Evolutionary conservation across 2,888 invertebrate species (phyloP).

Genomic region (Cacoxenus indagator): DNA sequence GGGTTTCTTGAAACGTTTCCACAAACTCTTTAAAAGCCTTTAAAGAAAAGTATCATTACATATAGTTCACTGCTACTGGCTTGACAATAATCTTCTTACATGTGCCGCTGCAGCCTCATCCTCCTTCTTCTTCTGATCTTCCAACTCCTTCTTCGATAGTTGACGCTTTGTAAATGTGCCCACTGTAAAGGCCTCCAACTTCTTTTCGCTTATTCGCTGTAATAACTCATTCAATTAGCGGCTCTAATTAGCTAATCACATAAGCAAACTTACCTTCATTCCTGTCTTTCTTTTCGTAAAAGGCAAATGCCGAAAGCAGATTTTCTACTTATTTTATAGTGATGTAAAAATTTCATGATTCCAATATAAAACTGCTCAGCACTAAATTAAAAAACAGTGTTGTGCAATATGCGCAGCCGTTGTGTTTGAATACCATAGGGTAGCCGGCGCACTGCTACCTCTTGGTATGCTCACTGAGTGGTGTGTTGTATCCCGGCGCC

Average conservation of each 20-base stretch:
- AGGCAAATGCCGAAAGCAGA: too few species aligned
- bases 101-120: conserved; percentile 93
- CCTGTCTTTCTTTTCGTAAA: too few species aligned
- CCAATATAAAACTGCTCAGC: conserved; percentile 12
- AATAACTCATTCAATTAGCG: background rate
- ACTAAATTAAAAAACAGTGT: too few species aligned
- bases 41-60: background rate
- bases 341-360: background rate
- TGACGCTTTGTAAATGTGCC: conserved; percentile 79
- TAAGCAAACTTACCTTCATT: conserved; percentile 20
- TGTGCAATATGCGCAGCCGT: too few species aligned
- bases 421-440: too few species aligned
- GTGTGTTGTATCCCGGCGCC: too few species aligned
- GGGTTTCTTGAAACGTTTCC: conserved; percentile 93
- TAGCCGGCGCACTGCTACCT: too few species aligned
- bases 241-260: background rate
- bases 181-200: conserved; percentile 82
- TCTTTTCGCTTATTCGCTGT: conserved; percentile 79
- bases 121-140: conserved; percentile 88
- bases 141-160: conserved; percentile 85
- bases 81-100: conserved; percentile 72
- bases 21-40: conserved; percentile 97
- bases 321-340: conserved; percentile 4
- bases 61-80: background rate
- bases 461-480: too few species aligned